phyloP scores from a whole-genome alignment of 2,113 vertebrate genomes.

The Brachypodius melanocephalos region DNA sequence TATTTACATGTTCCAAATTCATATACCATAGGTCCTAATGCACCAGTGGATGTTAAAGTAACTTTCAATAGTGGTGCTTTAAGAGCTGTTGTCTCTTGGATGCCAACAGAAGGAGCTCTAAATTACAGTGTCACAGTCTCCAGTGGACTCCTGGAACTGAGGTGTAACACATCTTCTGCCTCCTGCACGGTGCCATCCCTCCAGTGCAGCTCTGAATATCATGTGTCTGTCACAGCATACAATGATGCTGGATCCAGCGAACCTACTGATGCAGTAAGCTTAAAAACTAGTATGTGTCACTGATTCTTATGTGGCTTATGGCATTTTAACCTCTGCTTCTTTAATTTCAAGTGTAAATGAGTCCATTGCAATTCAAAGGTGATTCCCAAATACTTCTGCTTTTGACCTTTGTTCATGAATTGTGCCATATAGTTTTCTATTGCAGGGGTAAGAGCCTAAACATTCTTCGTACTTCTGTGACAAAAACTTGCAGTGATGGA shows the following conservation, averaged over 20 bases:
- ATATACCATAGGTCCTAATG: slow-evolving; percentile 49
- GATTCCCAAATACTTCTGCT: background rate
- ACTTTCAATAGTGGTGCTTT: slow-evolving; percentile 54
- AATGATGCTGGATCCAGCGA: slow-evolving; percentile 83
- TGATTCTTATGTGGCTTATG: background rate
- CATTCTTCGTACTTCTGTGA: background rate
- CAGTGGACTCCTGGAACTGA: slow-evolving; percentile 50
- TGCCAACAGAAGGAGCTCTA: slow-evolving; percentile 72
- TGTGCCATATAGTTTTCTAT: background rate
- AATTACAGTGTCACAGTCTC: slow-evolving; percentile 69
- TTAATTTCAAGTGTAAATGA: background rate
- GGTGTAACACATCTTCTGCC: slow-evolving; percentile 65
- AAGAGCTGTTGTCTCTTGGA: slow-evolving; percentile 76
- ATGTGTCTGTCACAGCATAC: slow-evolving; percentile 75
- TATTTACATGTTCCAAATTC: slow-evolving; percentile 25
- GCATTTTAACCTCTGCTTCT: background rate
- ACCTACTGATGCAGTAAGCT: slow-evolving; percentile 69
- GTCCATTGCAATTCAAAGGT: background rate
- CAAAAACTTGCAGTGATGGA: background rate
- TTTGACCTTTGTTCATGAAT: background rate
- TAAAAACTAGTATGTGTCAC: slow-evolving; percentile 79
- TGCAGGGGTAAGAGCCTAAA: background rate
- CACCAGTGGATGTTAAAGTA: slow-evolving; percentile 68
- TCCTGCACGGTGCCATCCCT: slow-evolving; percentile 77
- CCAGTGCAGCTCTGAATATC: slow-evolving; percentile 80